phyloP scores from a whole-genome alignment of 2,888 invertebrate genomes.

The Drosophila neotestacea region DNA sequence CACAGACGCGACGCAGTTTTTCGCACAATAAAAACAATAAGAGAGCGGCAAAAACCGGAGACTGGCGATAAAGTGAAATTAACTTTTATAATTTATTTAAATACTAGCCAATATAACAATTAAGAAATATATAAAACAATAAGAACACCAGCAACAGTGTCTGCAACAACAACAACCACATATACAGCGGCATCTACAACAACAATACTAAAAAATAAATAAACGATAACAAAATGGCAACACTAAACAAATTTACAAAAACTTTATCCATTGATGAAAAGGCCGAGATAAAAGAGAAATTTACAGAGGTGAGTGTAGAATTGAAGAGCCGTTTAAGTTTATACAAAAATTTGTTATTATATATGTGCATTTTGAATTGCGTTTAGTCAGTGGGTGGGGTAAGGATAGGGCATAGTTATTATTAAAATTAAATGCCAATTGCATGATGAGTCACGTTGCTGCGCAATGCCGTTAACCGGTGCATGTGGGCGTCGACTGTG shows the following conservation, averaged over 20 bases:
- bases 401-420: conserved; percentile 11
- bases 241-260: conserved; percentile 84
- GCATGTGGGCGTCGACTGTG: conserved; percentile 65
- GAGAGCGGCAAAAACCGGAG: conserved; percentile 59
- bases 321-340: conserved; percentile 28
- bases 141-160: conserved; percentile 6
- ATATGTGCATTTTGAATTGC: conserved; percentile 26
- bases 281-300: conserved; percentile 91
- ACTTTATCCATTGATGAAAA: conserved; percentile 88
- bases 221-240: conserved; percentile 72
- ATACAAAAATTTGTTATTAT: conserved; percentile 5
- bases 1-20: conserved; percentile 45
- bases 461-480: conserved; percentile 63
- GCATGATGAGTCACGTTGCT: conserved; percentile 73
- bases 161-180: conserved; percentile 18
- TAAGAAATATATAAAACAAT: conserved; percentile 16
- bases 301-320: conserved; percentile 88
- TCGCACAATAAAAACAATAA: conserved; percentile 67
- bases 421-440: conserved; percentile 58
- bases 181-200: conserved; percentile 15
- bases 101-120: conserved; percentile 56
- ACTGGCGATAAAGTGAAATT: conserved; percentile 71
- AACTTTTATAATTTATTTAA: conserved; percentile 72
- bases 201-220: conserved; percentile 23
- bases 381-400: background rate